phyloP scores from a whole-genome alignment of 2,797 vertebrate species.

The Ctenosaura bakeri region DNA sequence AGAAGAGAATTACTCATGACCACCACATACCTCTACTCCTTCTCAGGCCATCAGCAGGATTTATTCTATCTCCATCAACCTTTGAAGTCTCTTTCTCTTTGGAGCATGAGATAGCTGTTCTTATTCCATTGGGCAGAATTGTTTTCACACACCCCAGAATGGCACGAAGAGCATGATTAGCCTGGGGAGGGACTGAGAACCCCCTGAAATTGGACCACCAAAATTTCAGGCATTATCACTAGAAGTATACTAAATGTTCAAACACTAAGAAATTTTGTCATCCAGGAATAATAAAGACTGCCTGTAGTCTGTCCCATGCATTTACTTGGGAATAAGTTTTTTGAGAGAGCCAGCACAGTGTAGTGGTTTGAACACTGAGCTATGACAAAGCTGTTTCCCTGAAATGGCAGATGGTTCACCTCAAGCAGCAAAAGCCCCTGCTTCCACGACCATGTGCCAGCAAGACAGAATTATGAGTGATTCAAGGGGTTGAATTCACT shows the following conservation, averaged over 20 bases:
- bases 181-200: too few relatives aligned
- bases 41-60: background rate
- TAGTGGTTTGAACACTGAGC: too few relatives aligned
- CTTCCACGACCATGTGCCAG: background rate
- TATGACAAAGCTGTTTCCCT: background rate
- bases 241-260: too few relatives aligned
- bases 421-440: background rate
- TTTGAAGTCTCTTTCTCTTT: background rate
- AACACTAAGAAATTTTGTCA: too few relatives aligned
- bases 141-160: background rate
- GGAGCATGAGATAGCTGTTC: background rate
- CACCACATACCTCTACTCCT: background rate
- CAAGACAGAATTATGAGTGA: too few relatives aligned
- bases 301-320: background rate
- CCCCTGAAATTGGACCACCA: too few relatives aligned
- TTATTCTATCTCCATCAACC: background rate
- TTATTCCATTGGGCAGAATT: background rate
- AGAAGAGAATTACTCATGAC: background rate
- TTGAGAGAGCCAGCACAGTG: too few relatives aligned
- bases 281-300: too few relatives aligned
- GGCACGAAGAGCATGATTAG: too few relatives aligned
- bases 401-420: background rate
- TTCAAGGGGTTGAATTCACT: too few relatives aligned
- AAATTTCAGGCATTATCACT: too few relatives aligned
- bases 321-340: background rate